phyloP scores from a whole-genome alignment of 2,113 vertebrate species.

The Syrrhaptes paradoxus region DNA sequence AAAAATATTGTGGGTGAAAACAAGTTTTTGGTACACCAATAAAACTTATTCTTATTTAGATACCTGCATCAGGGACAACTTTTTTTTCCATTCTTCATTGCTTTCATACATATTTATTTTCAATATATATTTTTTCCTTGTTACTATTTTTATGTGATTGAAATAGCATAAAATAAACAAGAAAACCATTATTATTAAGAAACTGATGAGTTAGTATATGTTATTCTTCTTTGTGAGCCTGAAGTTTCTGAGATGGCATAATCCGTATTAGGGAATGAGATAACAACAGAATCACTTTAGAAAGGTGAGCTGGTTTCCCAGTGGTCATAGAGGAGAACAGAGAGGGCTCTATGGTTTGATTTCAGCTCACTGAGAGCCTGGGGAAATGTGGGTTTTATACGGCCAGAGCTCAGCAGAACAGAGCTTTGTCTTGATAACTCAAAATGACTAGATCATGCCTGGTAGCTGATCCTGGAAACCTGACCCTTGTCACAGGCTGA shows the following conservation, averaged over 20 bases:
- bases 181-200: background rate
- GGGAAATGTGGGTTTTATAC: background rate
- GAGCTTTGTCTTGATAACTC: constrained; percentile 55
- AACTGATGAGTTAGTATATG: background rate
- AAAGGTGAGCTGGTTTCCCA: background rate
- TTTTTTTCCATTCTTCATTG: background rate
- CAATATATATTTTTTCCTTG: background rate
- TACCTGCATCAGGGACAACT: background rate
- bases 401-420: background rate
- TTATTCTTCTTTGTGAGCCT: background rate
- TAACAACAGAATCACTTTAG: background rate
- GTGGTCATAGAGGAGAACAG: background rate
- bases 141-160: background rate
- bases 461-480: constrained; percentile 53
- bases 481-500: constrained; percentile 61
- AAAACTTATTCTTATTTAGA: background rate
- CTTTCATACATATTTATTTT: background rate
- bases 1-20: fast-evolving
- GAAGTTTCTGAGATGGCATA: background rate
- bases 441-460: constrained; percentile 65
- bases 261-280: background rate
- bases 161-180: background rate
- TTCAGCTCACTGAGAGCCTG: background rate
- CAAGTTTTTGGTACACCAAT: background rate
- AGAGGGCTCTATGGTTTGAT: background rate